A percentile compares a stretch with the other conserved stretches of the same genome.
Evolutionary conservation across 2,888 invertebrate species (phyloP).

Genomic region (Meganola albula): DNA sequence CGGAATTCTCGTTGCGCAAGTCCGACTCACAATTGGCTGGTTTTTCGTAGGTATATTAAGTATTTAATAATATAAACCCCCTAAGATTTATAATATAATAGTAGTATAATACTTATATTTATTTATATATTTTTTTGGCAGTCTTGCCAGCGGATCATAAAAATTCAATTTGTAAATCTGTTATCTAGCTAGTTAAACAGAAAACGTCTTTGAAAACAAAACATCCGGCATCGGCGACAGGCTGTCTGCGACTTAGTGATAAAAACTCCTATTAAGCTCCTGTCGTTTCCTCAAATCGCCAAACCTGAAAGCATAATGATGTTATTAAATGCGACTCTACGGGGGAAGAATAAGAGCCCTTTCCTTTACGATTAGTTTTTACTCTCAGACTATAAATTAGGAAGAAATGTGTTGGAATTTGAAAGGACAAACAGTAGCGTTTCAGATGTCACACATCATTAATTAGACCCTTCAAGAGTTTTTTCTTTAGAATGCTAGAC

Average conservation of each 20-base stretch:
- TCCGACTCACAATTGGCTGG: too few relatives aligned
- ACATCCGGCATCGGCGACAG: conserved; percentile 57
- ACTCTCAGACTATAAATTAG: conserved; percentile 43
- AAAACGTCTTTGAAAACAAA: conserved; percentile 4
- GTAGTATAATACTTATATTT: too few relatives aligned
- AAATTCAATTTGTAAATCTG: background rate
- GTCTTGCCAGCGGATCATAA: too few relatives aligned
- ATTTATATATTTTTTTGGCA: too few relatives aligned
- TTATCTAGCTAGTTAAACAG: background rate
- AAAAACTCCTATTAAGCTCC: conserved; percentile 35
- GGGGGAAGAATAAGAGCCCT: conserved; percentile 10
- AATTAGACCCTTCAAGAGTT: conserved; percentile 37
- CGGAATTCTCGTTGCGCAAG: too few relatives aligned
- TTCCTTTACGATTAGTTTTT: conserved; percentile 18
- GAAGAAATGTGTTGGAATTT: conserved; percentile 32
- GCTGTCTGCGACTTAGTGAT: conserved; percentile 43
- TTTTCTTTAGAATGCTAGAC: background rate
- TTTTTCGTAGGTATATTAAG: too few relatives aligned
- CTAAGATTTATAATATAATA: too few relatives aligned
- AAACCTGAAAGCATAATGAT: conserved; percentile 5
- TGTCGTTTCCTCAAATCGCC: conserved; percentile 20
- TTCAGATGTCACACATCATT: conserved; percentile 58
- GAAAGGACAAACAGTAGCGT: conserved; percentile 48
- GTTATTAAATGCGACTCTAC: conserved; percentile 21
- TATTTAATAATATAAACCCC: too few relatives aligned